These are phyloP conservation scores for Trypoxylus dichotomus DNA, from an alignment of 1,140 invertebrate genomes.

Conservation along the genomic window DNA sequence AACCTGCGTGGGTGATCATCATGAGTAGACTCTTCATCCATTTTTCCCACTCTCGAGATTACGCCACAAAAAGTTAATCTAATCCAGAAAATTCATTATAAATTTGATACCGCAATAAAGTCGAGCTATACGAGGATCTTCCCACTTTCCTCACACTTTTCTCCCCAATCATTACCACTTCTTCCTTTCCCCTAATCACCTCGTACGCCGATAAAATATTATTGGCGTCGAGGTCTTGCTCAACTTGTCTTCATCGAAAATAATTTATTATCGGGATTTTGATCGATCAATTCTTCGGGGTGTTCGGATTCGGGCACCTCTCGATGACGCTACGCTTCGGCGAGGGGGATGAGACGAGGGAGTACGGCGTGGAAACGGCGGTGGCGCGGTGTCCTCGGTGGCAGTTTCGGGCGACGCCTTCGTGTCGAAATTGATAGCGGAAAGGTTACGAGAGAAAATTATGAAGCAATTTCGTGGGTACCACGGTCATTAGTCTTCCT, in stretches of 20 bases:
- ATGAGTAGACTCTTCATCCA: too few relatives aligned
- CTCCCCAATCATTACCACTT: too few relatives aligned
- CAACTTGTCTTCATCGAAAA: slow-evolving; percentile 29
- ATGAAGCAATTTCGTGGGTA: slow-evolving; percentile 52
- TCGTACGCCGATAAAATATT: not conserved
- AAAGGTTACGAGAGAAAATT: slow-evolving; percentile 53
- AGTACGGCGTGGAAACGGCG: slow-evolving; percentile 35
- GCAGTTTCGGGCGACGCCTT: slow-evolving; percentile 38
- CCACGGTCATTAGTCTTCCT: slow-evolving; percentile 49
- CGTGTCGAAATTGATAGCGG: slow-evolving; percentile 48
- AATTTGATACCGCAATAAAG: too few relatives aligned
- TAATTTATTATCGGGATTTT: slow-evolving; percentile 17
- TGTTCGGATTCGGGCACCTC: not conserved
- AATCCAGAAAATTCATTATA: too few relatives aligned
- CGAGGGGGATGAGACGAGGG: slow-evolving; percentile 35
- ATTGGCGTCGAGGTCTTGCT: not conserved
- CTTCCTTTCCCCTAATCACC: too few relatives aligned
- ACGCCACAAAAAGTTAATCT: too few relatives aligned
- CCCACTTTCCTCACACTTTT: too few relatives aligned
- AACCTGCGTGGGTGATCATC: too few relatives aligned
- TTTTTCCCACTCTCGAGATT: too few relatives aligned
- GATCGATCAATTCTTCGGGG: slow-evolving; percentile 21
- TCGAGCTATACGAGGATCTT: too few relatives aligned
- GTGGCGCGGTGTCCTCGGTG: not conserved
- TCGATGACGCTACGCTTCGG: not conserved